Base-by-base conservation (phyloP, 1,140 invertebrate genomes). In the Euwallacea similis region DNA sequence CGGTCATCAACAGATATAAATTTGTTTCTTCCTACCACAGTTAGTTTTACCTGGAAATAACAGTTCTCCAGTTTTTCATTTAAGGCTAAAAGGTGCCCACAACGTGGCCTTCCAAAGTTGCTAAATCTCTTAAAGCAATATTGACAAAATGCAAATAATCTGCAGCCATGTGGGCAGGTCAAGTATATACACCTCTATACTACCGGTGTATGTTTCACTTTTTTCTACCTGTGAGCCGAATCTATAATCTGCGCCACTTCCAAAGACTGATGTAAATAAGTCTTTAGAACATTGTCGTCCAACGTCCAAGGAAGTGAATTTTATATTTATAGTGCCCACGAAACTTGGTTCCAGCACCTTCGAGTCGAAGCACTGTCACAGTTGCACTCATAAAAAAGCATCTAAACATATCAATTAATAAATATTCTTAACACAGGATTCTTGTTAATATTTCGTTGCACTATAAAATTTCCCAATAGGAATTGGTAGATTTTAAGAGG, bases 261-360 rank as follows among this genome's bases (percentile, higher is more conserved):
- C 59, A 61, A 61, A 61, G 59, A 10, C 11, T n/a, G 7, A 61
- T 61, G 59, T 43, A 61, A 61, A 61, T 61, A 42, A 61, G 59
- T 7, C 33, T 61, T 43, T 41, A 61, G 42, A 43, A 61, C 59
- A 61, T 61, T 11, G 59, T 42, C 59, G n/a, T 42, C n/a, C n/a
- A 61, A 61, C n/a, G n/a, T 42, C n/a, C n/a, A 61, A 61, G 33
- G 59, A 61, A 61, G 59, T 42, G 59, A 42, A 61, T 61, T 61
- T 61, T 43, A 61, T 33, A 33, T 11, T 15, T 50, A 50, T 33
- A 33, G 21, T 15, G 55, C 55, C 55, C 33, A 58, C 55, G 55
- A 33, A 21, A 58, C 13, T 21, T 33, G 13, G 10, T 58, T 56
- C 54, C 54, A 56, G 2, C 16, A 13, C 16, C n/a, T 33, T 33